Evolutionary conservation across 2,888 invertebrate species (phyloP).

Genomic region (Agrochola macilenta): DNA sequence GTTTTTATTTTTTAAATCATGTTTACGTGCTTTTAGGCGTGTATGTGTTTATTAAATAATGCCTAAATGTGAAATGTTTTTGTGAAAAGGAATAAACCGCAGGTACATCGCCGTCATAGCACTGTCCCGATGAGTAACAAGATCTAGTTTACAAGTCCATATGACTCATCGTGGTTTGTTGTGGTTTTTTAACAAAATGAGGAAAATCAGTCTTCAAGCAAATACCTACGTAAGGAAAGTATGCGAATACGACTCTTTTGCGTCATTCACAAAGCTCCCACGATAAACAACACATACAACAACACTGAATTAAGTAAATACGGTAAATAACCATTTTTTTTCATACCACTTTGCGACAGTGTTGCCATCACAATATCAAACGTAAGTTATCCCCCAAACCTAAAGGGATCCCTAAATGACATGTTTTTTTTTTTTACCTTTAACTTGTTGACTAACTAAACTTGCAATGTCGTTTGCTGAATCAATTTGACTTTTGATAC

Average conservation of each 20-base stretch:
- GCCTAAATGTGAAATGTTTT: constrained; percentile 2
- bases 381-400: neutral
- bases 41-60: neutral
- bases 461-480: neutral
- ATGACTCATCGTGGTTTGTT: constrained; percentile 6
- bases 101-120: constrained; percentile 2
- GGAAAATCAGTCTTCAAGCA: constrained; percentile 28
- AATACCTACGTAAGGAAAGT: constrained; percentile 15
- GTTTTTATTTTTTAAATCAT: neutral
- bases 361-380: neutral
- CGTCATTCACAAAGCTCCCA: constrained; percentile 12
- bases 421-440: too few relatives aligned
- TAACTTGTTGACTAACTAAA: neutral
- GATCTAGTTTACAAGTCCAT: neutral
- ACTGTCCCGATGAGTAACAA: constrained; percentile 28
- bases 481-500: too few relatives aligned
- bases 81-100: neutral
- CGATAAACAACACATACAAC: neutral
- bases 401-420: too few relatives aligned
- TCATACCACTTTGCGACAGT: too few relatives aligned
- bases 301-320: constrained; percentile 4
- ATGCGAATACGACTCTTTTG: neutral
- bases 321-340: neutral
- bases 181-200: constrained; percentile 7
- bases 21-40: too few relatives aligned